These are phyloP conservation scores for Papilio polytes DNA, from an alignment of 1,140 invertebrate species.

Conservation along the genomic window DNA sequence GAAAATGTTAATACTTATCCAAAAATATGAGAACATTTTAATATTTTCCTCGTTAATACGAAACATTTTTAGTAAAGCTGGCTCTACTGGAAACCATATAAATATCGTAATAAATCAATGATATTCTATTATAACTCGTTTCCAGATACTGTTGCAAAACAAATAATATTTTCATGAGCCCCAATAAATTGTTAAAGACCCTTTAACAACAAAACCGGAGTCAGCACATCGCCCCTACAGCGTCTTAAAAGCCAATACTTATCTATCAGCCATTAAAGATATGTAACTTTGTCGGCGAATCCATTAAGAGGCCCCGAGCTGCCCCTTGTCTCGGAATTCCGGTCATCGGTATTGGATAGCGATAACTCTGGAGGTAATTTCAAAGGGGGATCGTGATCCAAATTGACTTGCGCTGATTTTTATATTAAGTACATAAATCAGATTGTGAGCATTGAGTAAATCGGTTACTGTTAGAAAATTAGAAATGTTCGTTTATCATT, in stretches of 20 bases:
- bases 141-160: neutral
- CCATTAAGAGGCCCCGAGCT: slow-evolving; percentile 13
- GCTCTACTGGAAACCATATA: neutral
- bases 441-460: no score
- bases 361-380: slow-evolving; percentile 13
- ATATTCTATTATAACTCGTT: neutral
- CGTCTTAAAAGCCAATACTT: slow-evolving; percentile 8
- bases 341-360: slow-evolving; percentile 27
- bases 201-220: neutral
- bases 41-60: neutral
- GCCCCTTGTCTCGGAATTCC: slow-evolving; percentile 24
- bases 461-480: no score
- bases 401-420: slow-evolving; percentile 15
- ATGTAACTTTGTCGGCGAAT: slow-evolving; percentile 9
- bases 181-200: neutral
- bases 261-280: slow-evolving; percentile 32
- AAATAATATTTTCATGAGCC: neutral
- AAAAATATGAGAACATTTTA: neutral
- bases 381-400: neutral
- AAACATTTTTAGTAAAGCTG: neutral
- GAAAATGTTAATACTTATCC: slow-evolving; percentile 9
- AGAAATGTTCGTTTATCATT: no score
- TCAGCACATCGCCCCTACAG: slow-evolving; percentile 9
- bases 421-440: neutral
- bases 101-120: no score